Evolutionary conservation across 2,888 invertebrate species (phyloP), one percentile per base, ranked within the genome.

Genomic region (Merodon equestris): DNA sequence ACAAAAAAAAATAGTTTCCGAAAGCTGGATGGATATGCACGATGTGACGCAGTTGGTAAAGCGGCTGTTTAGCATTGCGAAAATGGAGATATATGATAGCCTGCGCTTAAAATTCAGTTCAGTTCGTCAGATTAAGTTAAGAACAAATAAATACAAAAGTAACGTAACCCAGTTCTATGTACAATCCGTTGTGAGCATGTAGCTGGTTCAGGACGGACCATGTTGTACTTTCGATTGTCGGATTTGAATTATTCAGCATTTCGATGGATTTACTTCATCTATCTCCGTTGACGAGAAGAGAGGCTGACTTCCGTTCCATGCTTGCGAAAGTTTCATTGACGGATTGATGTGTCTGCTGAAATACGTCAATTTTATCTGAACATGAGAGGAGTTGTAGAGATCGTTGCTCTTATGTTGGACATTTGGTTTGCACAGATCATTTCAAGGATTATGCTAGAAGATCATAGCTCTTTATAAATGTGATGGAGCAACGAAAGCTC

Each of bases 191-290:
- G 27, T 27, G n/a, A 27, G 27, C 7, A 27, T 7, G 27, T 27
- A 27, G 3, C 27, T 4, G 3, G 27, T 27, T 2, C 27, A 27
- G 27, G 3, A 27, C 27, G 27, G 44, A 50, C n/a, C 18, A 56
- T 50, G 63, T 58, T 63, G 57, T 72, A 72, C 63, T 64, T 72
- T 72, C 72, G 64, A 51, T 72, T 72, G 72, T 64, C 64, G 18
- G 27, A n/a, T 72, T 53, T 72, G 72, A 64, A 72, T 72, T 64
- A 72, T 72, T 72, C 72, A 72, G 44, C n/a, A 40, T 36, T 7
- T 9, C 12, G 45, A 54, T 14, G 45, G 38, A 40, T 27, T 27
- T 27, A 4, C 27, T 27, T 27, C 7, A 2, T 2, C 1, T 14
- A 9, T 45, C 36, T 14, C 27, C 38, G 34, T n/a, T 3, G 14